Base-by-base conservation (phyloP, 1,140 invertebrate species). In the Mactra quadrangularis region DNA sequence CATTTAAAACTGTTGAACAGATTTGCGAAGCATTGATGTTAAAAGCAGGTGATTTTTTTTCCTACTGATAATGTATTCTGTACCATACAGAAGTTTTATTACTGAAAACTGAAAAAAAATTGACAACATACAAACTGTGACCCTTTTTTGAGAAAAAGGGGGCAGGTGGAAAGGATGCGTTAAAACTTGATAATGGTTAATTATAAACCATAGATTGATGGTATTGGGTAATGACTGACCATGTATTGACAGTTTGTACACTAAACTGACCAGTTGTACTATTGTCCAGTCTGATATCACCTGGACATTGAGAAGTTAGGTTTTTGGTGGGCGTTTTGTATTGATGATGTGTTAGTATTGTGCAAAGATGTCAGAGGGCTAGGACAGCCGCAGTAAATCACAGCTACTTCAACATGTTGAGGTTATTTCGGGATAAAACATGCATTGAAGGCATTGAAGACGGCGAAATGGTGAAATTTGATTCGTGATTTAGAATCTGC, bases 171-270 rank as follows among this genome's bases (percentile, higher is more conserved):
- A n/a, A 35, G 11, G 11, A 22, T 77, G 57, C 29, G 31, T 50
- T 50, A 62, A 62, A 41, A 47, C 25, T 38, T 77, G 59, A 77
- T 64, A 62, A 52, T 29, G 50, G 41, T 50, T 50, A 57, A 55
- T 53, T 50, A 17, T 17, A 31, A 22, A 55, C 38, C n/a, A 35
- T 27, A 33, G 31, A 9, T 31, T 76, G 33, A 19, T 35, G 38
- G 38, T 50, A 64, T 76, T 76, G 74, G 74, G 76, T 78, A 78
- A 78, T 78, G 38, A 78, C n/a, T 55, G 62, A 33, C n/a, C 62
- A 15, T 25, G 29, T 53, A 78, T 78, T 66, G 76, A 45, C 47
- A 66, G 50, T 38, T 53, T 59, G 57, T 55, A 31, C 17, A 62
- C 25, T 41, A 68, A n/a, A 55, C 45, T 52, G 60, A 55, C 47